Conservation (phyloP, 2,113 vertebrate genomes). For the Actenoides hombroni region DNA sequence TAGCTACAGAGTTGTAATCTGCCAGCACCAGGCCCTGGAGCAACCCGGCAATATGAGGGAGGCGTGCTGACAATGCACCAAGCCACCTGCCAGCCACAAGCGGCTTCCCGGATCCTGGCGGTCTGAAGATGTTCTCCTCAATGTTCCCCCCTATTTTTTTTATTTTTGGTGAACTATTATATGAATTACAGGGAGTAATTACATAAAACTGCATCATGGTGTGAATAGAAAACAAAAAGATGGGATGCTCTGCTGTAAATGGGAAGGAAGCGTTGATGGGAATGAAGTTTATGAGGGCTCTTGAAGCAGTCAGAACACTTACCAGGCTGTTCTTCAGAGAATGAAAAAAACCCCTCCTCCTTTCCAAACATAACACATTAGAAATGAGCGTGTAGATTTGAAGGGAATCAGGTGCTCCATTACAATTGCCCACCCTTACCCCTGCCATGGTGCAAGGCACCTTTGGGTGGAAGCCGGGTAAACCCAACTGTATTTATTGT, state of each 20-base stretch:
- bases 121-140: not conserved
- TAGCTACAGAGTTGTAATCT: conserved; percentile 86
- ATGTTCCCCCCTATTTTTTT: accelerated
- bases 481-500: not conserved
- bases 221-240: not conserved
- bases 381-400: not conserved
- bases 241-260: not conserved
- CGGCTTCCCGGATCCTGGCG: not conserved
- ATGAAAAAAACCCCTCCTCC: not conserved
- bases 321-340: not conserved
- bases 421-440: not conserved
- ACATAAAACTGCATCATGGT: not conserved
- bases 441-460: accelerated
- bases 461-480: not conserved
- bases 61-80: not conserved
- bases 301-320: not conserved
- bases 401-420: not conserved
- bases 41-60: conserved; percentile 77
- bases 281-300: not conserved
- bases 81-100: conserved; percentile 1
- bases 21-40: conserved; percentile 79
- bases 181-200: not conserved
- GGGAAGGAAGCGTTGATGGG: not conserved
- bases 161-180: not conserved
- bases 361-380: accelerated